Percentiles rank a stretch among this genome's conserved stretches.
Conservation (phyloP, 2,797 vertebrate genomes). For the Lacerta viridis region DNA sequence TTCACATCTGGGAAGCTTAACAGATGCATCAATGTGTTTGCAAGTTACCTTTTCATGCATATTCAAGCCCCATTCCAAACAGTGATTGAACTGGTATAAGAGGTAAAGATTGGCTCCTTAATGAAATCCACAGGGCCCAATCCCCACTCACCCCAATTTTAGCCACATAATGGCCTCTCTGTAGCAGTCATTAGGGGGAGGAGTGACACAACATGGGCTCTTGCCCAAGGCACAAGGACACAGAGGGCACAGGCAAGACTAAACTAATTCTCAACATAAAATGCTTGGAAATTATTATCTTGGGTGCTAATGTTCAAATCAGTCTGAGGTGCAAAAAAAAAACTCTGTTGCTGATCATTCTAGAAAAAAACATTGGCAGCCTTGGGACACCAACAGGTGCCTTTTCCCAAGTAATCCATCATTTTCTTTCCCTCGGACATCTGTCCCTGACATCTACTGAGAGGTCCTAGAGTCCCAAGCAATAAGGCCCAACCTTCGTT, state of each 20-base stretch:
- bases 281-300: neutral
- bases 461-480: neutral
- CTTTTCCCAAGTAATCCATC: neutral
- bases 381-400: neutral
- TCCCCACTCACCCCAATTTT: too few species aligned
- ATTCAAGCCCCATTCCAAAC: neutral
- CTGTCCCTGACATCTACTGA: neutral
- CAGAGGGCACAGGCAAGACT: neutral
- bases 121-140: neutral
- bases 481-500: slow-evolving; percentile 23
- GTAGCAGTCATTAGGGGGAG: neutral
- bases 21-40: neutral
- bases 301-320: neutral
- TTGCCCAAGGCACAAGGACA: neutral
- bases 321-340: neutral
- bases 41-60: neutral
- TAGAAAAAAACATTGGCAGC: neutral
- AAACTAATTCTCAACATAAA: neutral
- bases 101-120: neutral
- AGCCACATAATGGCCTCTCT: neutral
- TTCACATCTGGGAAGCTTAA: neutral
- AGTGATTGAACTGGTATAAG: neutral
- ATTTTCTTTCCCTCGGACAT: neutral
- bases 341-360: neutral
- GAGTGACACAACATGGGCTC: neutral